These are phyloP conservation scores for Nannobrachium achirus DNA, from an alignment of 2,113 vertebrate species.

Conservation along the genomic window DNA sequence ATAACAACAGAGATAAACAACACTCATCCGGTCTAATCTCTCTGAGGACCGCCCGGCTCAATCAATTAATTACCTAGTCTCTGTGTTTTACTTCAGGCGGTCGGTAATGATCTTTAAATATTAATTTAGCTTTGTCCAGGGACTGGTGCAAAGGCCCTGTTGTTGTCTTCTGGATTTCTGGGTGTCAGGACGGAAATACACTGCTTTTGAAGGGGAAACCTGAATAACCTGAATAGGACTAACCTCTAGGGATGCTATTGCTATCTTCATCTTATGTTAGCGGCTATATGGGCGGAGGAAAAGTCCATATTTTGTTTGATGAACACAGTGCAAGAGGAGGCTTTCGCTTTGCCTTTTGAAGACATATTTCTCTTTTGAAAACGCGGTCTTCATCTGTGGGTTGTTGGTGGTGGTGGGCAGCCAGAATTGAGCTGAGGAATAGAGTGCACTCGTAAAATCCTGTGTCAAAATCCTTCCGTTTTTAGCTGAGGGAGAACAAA, in stretches of 20 bases:
- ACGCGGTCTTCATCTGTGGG: constrained; percentile 23
- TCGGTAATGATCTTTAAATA: constrained; percentile 91
- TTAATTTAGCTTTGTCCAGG: constrained; percentile 87
- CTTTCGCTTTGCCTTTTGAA: constrained; percentile 23
- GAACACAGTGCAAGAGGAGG: constrained; percentile 19
- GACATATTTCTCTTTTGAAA: constrained; percentile 27
- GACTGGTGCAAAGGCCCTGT: constrained; percentile 72
- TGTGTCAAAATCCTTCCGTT: constrained; percentile 40
- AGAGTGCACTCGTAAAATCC: constrained; percentile 30
- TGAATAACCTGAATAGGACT: constrained; percentile 39
- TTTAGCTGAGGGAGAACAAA: constrained; percentile 36
- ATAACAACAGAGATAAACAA: constrained; percentile 78
- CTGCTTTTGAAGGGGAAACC: constrained; percentile 45
- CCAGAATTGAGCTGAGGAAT: constrained; percentile 54
- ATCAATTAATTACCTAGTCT: constrained; percentile 88
- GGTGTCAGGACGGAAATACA: constrained; percentile 39
- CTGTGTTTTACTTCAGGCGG: constrained; percentile 85
- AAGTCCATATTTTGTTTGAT: constrained; percentile 18
- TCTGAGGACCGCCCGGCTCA: constrained; percentile 66
- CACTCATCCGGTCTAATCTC: constrained; percentile 75
- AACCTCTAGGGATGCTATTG: not conserved
- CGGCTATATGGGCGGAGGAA: constrained; percentile 4
- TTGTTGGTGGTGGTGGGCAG: constrained; percentile 43
- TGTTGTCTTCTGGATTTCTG: constrained; percentile 58
- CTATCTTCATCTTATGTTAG: constrained; percentile 3